These are phyloP conservation scores for Dicerorhinus sumatrensis DNA, from an alignment of 2,113 vertebrate genomes.

Conservation along the genomic window DNA sequence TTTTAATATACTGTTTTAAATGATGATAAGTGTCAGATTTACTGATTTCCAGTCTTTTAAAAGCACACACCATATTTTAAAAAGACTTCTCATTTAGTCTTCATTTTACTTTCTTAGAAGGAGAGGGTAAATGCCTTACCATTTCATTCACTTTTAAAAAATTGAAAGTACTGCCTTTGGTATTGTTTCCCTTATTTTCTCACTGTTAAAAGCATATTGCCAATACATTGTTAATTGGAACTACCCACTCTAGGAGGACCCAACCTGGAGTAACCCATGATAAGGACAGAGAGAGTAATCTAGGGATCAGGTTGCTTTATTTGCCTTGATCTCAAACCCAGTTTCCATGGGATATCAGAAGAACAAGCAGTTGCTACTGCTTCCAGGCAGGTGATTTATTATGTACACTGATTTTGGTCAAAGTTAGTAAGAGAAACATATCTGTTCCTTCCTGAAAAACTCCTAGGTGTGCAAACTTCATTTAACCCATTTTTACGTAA, in stretches of 20 bases:
- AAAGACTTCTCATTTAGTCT: conserved; percentile 16
- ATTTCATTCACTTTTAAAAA: conserved; percentile 11
- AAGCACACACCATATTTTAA: background rate
- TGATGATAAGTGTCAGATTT: background rate
- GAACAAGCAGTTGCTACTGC: background rate
- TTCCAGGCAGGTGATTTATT: background rate
- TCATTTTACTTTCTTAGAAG: background rate
- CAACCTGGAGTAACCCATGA: background rate
- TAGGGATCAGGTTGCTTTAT: background rate
- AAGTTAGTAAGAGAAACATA: background rate
- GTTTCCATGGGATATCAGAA: background rate
- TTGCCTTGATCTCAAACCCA: background rate
- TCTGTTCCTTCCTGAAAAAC: background rate
- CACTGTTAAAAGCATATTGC: background rate
- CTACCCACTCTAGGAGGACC: background rate
- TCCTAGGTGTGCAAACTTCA: background rate
- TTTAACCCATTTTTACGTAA: background rate
- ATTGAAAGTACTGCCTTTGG: background rate
- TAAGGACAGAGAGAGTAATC: background rate
- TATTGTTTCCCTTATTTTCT: background rate
- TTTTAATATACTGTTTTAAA: conserved; percentile 32
- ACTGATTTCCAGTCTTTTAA: background rate
- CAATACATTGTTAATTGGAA: background rate
- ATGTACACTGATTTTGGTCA: background rate
- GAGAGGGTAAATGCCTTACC: background rate